Percentiles rank a stretch among this genome's conserved stretches.
Conservation (phyloP, 2,797 vertebrate species). For the Pseudopleuronectes americanus region DNA sequence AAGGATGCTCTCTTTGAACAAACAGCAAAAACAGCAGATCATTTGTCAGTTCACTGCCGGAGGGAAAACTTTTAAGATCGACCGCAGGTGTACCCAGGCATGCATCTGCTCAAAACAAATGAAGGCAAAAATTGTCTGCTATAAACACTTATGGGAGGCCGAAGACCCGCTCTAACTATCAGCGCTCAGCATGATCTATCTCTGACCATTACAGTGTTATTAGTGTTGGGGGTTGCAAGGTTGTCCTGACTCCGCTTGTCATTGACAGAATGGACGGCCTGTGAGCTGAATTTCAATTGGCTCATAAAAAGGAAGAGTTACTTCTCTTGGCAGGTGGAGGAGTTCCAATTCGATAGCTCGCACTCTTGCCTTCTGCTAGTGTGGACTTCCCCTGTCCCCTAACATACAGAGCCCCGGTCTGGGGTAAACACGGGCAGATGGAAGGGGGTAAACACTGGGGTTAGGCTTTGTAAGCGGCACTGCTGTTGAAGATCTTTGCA, state of each 20-base stretch:
- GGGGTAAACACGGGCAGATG: slow-evolving; percentile 77
- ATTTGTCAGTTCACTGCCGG: slow-evolving; percentile 64
- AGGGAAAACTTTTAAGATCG: slow-evolving; percentile 71
- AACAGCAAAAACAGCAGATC: slow-evolving; percentile 52
- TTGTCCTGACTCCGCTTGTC: slow-evolving; percentile 78
- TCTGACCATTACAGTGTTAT: slow-evolving; percentile 79
- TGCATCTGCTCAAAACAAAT: slow-evolving; percentile 78
- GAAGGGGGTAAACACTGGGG: slow-evolving; percentile 60
- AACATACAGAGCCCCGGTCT: slow-evolving; percentile 66
- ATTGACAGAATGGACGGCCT: slow-evolving; percentile 76
- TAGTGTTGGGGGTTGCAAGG: slow-evolving; percentile 79
- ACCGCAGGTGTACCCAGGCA: slow-evolving; percentile 66
- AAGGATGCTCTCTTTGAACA: slow-evolving; percentile 54
- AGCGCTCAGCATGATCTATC: slow-evolving; percentile 77
- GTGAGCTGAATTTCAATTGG: slow-evolving; percentile 81
- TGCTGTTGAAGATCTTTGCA: slow-evolving; percentile 37
- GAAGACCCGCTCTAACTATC: slow-evolving; percentile 68
- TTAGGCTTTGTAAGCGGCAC: slow-evolving; percentile 30
- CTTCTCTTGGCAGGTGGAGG: slow-evolving; percentile 77
- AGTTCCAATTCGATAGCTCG: slow-evolving; percentile 71
- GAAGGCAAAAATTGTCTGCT: slow-evolving; percentile 72
- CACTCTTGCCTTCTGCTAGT: slow-evolving; percentile 67
- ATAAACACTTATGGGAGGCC: slow-evolving; percentile 74
- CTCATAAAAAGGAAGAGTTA: slow-evolving; percentile 81
- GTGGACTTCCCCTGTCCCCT: slow-evolving; percentile 64